These are phyloP conservation scores for Siniperca obscura DNA, from an alignment of 2,797 vertebrate genomes.

Conservation along the genomic window DNA sequence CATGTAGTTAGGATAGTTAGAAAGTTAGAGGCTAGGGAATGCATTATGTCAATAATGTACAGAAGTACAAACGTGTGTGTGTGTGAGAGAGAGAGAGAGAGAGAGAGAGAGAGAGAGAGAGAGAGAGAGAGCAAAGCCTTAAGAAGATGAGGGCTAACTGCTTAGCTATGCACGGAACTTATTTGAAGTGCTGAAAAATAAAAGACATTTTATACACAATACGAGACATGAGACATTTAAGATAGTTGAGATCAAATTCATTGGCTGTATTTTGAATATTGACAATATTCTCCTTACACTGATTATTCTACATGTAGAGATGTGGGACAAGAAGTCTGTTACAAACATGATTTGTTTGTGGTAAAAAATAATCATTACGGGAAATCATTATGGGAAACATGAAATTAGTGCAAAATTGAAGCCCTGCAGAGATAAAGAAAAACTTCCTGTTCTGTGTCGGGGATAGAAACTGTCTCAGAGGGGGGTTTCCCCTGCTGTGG, in stretches of 20 bases:
- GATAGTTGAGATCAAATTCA: background rate
- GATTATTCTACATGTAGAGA: background rate
- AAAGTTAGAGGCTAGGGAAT: no score
- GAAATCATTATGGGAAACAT: background rate
- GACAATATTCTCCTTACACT: background rate
- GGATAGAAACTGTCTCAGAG: conserved; percentile 7
- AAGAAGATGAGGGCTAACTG: background rate
- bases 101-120: background rate
- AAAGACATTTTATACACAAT: background rate
- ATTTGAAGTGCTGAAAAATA: background rate
- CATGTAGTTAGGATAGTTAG: no score
- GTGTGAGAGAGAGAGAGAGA: no score
- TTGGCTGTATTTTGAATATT: background rate
- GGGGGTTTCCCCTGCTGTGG: conserved; percentile 22
- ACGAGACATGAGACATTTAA: background rate
- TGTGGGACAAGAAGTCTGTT: background rate
- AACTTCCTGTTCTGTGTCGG: conserved; percentile 14
- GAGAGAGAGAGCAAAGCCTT: background rate
- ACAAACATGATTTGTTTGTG: conserved; percentile 18
- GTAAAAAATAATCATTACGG: background rate
- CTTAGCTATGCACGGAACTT: background rate
- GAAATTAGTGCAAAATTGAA: background rate
- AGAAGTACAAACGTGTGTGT: background rate
- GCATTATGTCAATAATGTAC: background rate
- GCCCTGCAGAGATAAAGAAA: background rate